phyloP scores from a whole-genome alignment of 2,888 invertebrate genomes.

The Ectemnius cavifrons region DNA sequence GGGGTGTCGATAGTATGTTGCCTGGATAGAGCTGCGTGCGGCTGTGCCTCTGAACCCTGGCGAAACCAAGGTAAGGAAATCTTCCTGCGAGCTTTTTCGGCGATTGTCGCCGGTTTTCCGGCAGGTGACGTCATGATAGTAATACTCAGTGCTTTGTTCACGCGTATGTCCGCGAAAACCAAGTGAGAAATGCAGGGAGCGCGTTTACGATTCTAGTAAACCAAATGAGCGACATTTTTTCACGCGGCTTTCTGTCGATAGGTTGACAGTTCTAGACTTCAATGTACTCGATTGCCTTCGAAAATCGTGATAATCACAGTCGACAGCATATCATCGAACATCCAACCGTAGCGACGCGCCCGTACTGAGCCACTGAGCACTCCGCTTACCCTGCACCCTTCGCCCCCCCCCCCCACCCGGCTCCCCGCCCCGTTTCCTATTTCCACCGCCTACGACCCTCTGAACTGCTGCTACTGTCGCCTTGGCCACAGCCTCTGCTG shows the following conservation, averaged over 20 bases:
- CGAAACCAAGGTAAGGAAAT: constrained; percentile 95
- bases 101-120: constrained; percentile 74
- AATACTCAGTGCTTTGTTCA: constrained; percentile 40
- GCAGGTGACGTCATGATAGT: constrained; percentile 72
- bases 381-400: constrained; percentile 29
- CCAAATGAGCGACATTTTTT: constrained; percentile 24
- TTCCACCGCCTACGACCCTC: constrained; percentile 24
- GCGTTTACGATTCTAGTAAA: constrained; percentile 13
- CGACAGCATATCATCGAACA: constrained; percentile 69
- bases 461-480: constrained; percentile 22
- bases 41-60: constrained; percentile 87
- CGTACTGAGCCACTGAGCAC: constrained; percentile 60
- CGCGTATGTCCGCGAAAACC: constrained; percentile 46
- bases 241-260: neutral
- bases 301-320: constrained; percentile 17
- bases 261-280: no score
- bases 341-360: constrained; percentile 71
- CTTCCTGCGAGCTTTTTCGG: constrained; percentile 88
- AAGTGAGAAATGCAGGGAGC: constrained; percentile 64
- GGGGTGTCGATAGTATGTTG: constrained; percentile 96
- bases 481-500: neutral
- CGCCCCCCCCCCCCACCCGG: no score
- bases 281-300: constrained; percentile 4
- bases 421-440: constrained; percentile 44
- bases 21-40: constrained; percentile 87